Conservation (phyloP, 2,797 vertebrate genomes). For the Sebastes umbrosus region DNA sequence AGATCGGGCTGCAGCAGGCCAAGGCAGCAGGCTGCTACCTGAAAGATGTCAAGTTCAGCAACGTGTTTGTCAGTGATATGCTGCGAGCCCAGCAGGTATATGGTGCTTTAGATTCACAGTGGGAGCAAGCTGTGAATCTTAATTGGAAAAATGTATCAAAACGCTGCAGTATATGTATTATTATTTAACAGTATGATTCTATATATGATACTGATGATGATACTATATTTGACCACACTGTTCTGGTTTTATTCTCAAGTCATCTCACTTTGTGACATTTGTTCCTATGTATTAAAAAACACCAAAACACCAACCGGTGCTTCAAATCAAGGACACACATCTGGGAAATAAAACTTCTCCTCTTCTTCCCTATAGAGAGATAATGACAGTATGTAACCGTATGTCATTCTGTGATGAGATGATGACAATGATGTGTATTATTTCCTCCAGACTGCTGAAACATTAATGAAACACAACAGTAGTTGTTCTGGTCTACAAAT, state of each 20-base stretch:
- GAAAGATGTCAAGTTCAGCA: constrained; percentile 84
- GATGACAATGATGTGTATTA: neutral
- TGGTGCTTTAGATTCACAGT: neutral
- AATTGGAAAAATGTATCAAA: neutral
- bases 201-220: neutral
- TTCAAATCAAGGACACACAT: neutral
- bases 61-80: constrained; percentile 90
- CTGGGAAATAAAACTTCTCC: neutral
- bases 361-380: neutral
- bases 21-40: constrained; percentile 88
- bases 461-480: constrained; percentile 85
- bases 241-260: neutral
- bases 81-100: constrained; percentile 87
- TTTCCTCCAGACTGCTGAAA: constrained; percentile 85
- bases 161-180: neutral
- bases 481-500: constrained; percentile 82
- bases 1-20: constrained; percentile 87
- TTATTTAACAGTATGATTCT: neutral
- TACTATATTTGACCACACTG: neutral
- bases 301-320: too few species aligned
- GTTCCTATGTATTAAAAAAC: neutral
- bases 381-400: neutral
- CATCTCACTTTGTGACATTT: neutral
- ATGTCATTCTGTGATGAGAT: neutral
- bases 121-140: neutral